Percentiles rank a stretch among this genome's conserved stretches.
Evolutionary conservation across 1,140 invertebrate genomes (phyloP).

Genomic region (Uloborus diversus): DNA sequence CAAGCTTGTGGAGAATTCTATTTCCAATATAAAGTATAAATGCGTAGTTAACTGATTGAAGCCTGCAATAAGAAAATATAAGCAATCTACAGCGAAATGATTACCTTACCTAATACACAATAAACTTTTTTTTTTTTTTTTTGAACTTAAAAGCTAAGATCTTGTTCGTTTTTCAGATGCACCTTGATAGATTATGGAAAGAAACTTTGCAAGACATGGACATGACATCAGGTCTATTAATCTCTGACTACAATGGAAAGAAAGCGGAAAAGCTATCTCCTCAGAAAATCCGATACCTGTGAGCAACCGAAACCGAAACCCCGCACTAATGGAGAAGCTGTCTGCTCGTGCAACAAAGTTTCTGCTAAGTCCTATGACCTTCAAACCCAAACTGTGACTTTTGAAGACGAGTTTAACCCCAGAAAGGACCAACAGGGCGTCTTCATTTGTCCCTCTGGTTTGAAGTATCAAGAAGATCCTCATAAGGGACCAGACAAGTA

Average conservation of each 20-base stretch:
- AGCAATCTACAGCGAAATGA: no score
- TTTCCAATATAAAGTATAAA: no score
- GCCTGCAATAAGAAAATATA: no score
- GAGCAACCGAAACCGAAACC: background rate
- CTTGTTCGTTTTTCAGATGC: background rate
- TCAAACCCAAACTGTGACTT: constrained; percentile 39
- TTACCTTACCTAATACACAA: no score
- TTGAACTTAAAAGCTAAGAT: no score
- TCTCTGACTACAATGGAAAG: constrained; percentile 13
- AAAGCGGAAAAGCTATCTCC: constrained; percentile 35
- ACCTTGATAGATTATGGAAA: background rate
- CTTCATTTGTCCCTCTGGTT: background rate
- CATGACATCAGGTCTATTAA: background rate
- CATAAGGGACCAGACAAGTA: background rate
- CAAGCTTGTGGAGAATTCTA: no score
- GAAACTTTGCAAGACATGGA: background rate
- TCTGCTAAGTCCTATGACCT: constrained; percentile 9
- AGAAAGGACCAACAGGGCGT: background rate
- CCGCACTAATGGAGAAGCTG: background rate
- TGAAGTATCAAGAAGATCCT: background rate
- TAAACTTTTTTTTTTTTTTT: no score
- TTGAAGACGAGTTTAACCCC: constrained; percentile 1
- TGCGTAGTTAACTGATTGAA: no score
- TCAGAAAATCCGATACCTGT: constrained; percentile 21
- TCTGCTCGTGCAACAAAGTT: background rate